Conservation (phyloP, 2,888 invertebrate genomes). For the Philhelius pedissequus region DNA sequence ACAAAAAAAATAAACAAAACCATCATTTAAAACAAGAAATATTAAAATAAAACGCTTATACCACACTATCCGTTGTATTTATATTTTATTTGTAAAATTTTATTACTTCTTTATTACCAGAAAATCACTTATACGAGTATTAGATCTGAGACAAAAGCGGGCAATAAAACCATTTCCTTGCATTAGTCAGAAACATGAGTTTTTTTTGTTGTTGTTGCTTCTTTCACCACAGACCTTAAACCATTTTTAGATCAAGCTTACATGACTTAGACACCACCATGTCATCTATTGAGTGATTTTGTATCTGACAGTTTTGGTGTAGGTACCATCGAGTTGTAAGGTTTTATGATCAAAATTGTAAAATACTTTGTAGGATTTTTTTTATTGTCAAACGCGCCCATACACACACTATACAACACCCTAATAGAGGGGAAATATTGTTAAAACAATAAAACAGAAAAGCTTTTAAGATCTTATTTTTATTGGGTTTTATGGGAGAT, state of each 20-base stretch:
- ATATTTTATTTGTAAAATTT: conserved; percentile 28
- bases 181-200: conserved; percentile 26
- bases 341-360: background rate
- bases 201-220: background rate
- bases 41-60: background rate
- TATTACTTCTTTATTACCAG: conserved; percentile 60
- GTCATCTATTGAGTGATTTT: background rate
- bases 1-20: background rate
- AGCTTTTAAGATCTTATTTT: conserved; percentile 50
- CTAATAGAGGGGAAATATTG: conserved; percentile 53
- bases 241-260: background rate
- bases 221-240: background rate
- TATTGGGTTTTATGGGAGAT: conserved; percentile 35
- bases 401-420: conserved; percentile 6
- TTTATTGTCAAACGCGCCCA: conserved; percentile 39
- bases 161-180: conserved; percentile 57
- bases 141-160: conserved; percentile 25
- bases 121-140: conserved; percentile 35
- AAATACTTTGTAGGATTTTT: conserved; percentile 10
- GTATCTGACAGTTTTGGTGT: background rate
- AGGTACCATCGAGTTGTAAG: background rate
- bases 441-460: conserved; percentile 49
- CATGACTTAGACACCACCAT: background rate
- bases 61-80: background rate
- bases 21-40: background rate